These are phyloP conservation scores for Cynopterus brachyotis DNA, from an alignment of 2,113 vertebrate species.

Conservation along the genomic window DNA sequence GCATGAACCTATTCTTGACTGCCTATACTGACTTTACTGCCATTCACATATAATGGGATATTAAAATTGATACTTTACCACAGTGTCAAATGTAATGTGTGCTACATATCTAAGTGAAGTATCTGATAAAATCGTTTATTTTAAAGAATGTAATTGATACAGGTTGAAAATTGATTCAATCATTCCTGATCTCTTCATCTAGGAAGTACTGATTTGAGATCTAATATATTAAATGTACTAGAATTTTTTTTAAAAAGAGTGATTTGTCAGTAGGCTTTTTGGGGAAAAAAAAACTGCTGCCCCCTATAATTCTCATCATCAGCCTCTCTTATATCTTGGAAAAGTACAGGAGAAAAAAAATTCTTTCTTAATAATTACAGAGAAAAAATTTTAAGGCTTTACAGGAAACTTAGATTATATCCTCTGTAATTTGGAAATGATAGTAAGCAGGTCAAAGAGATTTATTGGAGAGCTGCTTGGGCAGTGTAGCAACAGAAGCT, in stretches of 20 bases:
- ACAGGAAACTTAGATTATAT: neutral
- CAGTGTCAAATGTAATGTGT: neutral
- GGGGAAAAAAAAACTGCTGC: neutral
- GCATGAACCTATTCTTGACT: neutral
- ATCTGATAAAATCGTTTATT: neutral
- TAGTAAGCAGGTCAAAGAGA: neutral
- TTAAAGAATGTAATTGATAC: slow-evolving; percentile 6
- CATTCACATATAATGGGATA: neutral
- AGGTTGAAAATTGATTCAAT: neutral
- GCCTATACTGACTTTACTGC: neutral
- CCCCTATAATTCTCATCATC: neutral
- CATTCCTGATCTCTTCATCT: neutral
- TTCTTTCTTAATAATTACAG: neutral
- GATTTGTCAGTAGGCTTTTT: neutral
- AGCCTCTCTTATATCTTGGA: neutral
- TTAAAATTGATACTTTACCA: slow-evolving; percentile 6
- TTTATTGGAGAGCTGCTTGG: neutral
- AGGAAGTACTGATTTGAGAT: neutral
- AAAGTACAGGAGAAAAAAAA: neutral
- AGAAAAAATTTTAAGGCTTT: neutral
- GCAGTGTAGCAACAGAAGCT: neutral
- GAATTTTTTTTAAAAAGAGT: neutral
- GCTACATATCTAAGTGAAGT: neutral
- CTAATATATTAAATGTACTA: neutral
- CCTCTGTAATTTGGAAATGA: neutral